A percentile compares a stretch with the other conserved stretches of the same genome.
These are phyloP conservation scores for Psylliodes chrysocephalus DNA, from an alignment of 2,888 invertebrate species.

Conservation along the genomic window DNA sequence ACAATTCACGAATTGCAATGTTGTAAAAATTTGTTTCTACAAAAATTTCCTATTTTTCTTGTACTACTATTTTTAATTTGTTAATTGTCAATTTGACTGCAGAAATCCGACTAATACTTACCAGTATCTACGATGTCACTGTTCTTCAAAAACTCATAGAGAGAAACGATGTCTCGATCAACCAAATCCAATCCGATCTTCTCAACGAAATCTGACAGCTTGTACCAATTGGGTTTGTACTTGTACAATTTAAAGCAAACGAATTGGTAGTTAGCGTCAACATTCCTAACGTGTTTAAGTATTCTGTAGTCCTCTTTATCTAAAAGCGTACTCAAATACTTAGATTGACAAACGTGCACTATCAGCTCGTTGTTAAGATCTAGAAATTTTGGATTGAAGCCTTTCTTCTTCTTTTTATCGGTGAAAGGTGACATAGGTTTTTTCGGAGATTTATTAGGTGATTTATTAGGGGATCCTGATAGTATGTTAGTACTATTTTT, in stretches of 20 bases:
- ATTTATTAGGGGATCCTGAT: too few species aligned
- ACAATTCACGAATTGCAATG: too few species aligned
- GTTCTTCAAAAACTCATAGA: slow-evolving; percentile 45
- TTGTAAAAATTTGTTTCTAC: slow-evolving; percentile 27
- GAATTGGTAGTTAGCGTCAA: slow-evolving; percentile 43
- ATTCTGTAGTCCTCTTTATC: slow-evolving; percentile 11
- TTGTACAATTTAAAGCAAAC: slow-evolving; percentile 49
- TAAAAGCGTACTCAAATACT: neutral
- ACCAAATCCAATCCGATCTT: slow-evolving; percentile 41
- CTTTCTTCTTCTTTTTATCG: slow-evolving; percentile 6
- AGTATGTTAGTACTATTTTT: too few species aligned
- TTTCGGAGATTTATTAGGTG: neutral
- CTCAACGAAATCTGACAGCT: slow-evolving; percentile 46
- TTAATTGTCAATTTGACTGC: too few species aligned
- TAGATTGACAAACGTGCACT: neutral
- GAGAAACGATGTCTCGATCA: slow-evolving; percentile 42
- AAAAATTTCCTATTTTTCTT: slow-evolving; percentile 30
- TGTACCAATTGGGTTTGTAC: slow-evolving; percentile 49
- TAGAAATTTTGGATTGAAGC: neutral
- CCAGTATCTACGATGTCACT: slow-evolving; percentile 50
- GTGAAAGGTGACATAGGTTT: neutral
- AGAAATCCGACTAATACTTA: too few species aligned
- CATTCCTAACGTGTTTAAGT: neutral
- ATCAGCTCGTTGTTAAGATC: slow-evolving; percentile 3
- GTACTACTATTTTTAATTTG: slow-evolving; percentile 30